A percentile compares a stretch with the other conserved stretches of the same genome.
phyloP scores from a whole-genome alignment of 2,888 invertebrate species.

The Chelonus formosanus region DNA sequence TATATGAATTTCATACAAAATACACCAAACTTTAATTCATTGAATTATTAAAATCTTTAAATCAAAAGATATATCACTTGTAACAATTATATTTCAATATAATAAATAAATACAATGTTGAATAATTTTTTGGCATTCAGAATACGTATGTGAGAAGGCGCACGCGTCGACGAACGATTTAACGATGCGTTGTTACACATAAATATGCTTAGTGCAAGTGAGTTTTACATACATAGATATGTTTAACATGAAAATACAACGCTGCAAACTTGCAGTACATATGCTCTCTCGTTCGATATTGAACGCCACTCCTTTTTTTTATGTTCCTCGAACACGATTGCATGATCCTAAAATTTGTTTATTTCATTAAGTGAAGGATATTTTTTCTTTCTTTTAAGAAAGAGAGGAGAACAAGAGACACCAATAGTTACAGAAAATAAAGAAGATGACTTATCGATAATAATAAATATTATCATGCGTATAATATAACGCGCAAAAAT shows the following conservation, averaged over 20 bases:
- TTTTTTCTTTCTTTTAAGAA: not conserved
- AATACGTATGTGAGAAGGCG: not conserved
- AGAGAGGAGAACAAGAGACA: not conserved
- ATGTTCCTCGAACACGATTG: constrained; percentile 20
- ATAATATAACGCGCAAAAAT: too few species aligned
- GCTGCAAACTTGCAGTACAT: constrained; percentile 4
- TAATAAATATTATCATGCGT: too few species aligned
- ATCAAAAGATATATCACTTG: not conserved
- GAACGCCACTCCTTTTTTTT: constrained; percentile 10
- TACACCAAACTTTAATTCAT: too few species aligned
- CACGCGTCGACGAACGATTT: constrained; percentile 10
- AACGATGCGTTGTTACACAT: constrained; percentile 14
- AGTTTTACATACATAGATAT: constrained; percentile 28
- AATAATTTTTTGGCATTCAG: not conserved
- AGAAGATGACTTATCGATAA: not conserved
- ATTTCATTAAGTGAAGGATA: not conserved
- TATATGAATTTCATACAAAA: too few species aligned
- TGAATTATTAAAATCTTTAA: too few species aligned
- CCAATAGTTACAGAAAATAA: not conserved
- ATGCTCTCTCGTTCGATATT: constrained; percentile 13
- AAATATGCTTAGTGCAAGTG: constrained; percentile 14
- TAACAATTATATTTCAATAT: constrained; percentile 10
- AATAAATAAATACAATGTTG: not conserved
- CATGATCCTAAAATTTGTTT: not conserved
- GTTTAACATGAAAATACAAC: constrained; percentile 28